Evolutionary conservation across 2,797 vertebrate genomes (phyloP).

Genomic region (Urosaurus nigricauda): DNA sequence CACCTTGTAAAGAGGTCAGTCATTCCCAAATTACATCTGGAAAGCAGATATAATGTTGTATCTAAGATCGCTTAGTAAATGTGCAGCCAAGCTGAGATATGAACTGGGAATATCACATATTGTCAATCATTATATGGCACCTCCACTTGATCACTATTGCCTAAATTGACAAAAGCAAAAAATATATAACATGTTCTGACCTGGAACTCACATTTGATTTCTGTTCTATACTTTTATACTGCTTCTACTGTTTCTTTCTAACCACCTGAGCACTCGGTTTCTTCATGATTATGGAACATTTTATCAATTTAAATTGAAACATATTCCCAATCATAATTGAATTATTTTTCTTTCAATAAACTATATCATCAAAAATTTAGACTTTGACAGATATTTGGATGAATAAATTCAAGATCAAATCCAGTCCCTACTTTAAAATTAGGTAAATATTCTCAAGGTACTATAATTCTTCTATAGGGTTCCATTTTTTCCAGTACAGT

Average conservation of each 20-base stretch:
- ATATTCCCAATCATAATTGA: neutral
- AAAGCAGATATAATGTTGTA: neutral
- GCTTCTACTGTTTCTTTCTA: neutral
- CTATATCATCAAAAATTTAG: neutral
- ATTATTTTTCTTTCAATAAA: conserved; percentile 28
- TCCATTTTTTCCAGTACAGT: too few species aligned
- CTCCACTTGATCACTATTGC: neutral
- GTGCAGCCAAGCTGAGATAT: neutral
- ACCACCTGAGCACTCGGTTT: too few species aligned
- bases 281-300: conserved; percentile 14
- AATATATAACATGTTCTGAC: neutral
- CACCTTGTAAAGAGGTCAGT: neutral
- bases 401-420: neutral
- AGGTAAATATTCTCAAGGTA: neutral
- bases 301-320: neutral
- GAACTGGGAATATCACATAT: neutral
- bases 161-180: neutral
- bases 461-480: neutral
- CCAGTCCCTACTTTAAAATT: neutral
- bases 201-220: neutral
- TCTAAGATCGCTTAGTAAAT: neutral
- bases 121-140: neutral
- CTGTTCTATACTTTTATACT: neutral
- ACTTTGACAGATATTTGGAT: neutral
- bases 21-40: neutral